Evolutionary conservation across 2,888 invertebrate species (phyloP).

Genomic region (Cosmia pyralina): DNA sequence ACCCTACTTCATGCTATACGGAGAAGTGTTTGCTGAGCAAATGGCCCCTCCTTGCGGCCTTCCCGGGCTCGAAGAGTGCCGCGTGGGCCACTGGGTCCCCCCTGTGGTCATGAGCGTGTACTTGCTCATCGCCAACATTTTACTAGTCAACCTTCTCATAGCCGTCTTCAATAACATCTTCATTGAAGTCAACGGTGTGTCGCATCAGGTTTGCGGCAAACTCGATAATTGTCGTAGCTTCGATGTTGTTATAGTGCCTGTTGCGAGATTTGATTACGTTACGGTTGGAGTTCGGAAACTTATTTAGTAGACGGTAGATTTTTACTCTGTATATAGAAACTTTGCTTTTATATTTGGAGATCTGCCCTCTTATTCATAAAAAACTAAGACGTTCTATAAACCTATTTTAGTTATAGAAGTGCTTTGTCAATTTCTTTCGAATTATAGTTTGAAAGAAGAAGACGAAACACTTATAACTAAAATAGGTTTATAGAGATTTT

Average conservation of each 20-base stretch:
- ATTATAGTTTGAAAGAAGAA: too few species aligned
- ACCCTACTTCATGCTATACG: conserved; percentile 99
- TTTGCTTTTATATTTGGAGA: conserved; percentile 22
- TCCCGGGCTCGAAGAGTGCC: conserved; percentile 93
- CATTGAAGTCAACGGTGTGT: conserved; percentile 98
- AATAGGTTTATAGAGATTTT: too few species aligned
- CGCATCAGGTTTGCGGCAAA: conserved; percentile 95
- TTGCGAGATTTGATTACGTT: conserved; percentile 86
- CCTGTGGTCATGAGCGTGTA: conserved; percentile 99
- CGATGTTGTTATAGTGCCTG: conserved; percentile 80
- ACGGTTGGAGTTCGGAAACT: conserved; percentile 52
- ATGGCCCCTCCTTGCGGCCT: conserved; percentile 98
- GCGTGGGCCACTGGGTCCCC: conserved; percentile 98
- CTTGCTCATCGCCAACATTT: conserved; percentile 98
- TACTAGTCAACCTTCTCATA: conserved; percentile 98
- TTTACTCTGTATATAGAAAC: conserved; percentile 39
- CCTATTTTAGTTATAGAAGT: too few species aligned
- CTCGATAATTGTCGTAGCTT: conserved; percentile 73
- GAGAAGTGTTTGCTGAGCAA: conserved; percentile 99
- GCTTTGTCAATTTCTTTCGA: too few species aligned
- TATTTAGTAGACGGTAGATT: conserved; percentile 45
- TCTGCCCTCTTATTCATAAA: not conserved
- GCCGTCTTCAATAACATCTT: conserved; percentile 99
- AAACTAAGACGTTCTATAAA: too few species aligned
- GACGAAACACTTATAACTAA: too few species aligned